These are phyloP conservation scores for Tiliacea aurago DNA, from an alignment of 2,888 invertebrate genomes.

Conservation along the genomic window DNA sequence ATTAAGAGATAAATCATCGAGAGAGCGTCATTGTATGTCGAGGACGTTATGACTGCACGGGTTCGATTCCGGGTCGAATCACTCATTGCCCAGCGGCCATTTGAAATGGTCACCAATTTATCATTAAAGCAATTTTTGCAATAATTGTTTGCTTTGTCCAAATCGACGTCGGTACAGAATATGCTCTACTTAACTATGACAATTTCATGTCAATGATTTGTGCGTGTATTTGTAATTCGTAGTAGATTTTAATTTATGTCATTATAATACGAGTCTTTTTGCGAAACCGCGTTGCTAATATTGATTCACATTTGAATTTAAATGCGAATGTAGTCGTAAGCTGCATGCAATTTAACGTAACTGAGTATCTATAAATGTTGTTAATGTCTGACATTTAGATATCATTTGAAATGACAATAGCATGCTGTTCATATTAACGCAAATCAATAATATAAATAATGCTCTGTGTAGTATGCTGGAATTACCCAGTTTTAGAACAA, in stretches of 20 bases:
- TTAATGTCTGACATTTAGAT: slow-evolving; percentile 51
- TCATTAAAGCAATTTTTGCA: slow-evolving; percentile 90
- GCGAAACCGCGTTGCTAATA: slow-evolving; percentile 34
- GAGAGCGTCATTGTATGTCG: slow-evolving; percentile 81
- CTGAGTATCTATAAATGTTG: slow-evolving; percentile 32
- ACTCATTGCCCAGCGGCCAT: slow-evolving; percentile 85
- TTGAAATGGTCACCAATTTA: slow-evolving; percentile 90
- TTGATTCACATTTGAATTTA: slow-evolving; percentile 50
- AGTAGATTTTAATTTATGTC: slow-evolving; percentile 29
- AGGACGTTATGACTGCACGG: slow-evolving; percentile 88
- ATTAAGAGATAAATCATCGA: slow-evolving; percentile 90
- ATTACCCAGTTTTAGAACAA: background rate
- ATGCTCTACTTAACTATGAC: slow-evolving; percentile 77
- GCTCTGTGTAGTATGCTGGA: background rate
- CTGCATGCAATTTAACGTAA: slow-evolving; percentile 44
- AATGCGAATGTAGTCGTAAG: slow-evolving; percentile 48
- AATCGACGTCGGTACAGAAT: slow-evolving; percentile 57
- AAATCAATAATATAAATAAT: slow-evolving; percentile 36
- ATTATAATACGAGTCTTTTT: slow-evolving; percentile 35
- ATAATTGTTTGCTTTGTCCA: slow-evolving; percentile 87
- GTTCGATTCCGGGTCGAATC: slow-evolving; percentile 82
- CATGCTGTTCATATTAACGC: slow-evolving; percentile 36
- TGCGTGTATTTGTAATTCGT: slow-evolving; percentile 19
- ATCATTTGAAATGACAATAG: slow-evolving; percentile 45
- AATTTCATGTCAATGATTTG: slow-evolving; percentile 22